Percentiles rank a stretch among this genome's conserved stretches.
phyloP scores from a whole-genome alignment of 2,797 vertebrate genomes.

The Sternarchorhynchus goeldii region DNA sequence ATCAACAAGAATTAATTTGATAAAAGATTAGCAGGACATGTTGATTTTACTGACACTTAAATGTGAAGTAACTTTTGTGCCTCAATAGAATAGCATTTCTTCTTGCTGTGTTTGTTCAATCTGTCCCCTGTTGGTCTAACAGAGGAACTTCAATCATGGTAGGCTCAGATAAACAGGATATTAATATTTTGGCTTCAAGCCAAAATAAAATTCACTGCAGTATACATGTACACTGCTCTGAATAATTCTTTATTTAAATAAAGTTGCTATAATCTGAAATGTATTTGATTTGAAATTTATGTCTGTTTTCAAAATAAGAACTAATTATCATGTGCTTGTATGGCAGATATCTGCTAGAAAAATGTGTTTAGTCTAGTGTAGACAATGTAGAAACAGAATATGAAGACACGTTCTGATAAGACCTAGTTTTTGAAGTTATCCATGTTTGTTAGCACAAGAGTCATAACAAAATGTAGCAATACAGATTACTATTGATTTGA shows the following conservation, averaged over 20 bases:
- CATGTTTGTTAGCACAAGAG: background rate
- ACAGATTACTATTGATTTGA: background rate
- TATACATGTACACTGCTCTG: background rate
- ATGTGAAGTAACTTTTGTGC: background rate
- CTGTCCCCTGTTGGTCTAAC: conserved; percentile 21
- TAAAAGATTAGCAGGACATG: background rate
- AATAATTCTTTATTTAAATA: no score
- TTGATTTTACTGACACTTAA: background rate
- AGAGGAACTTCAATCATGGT: background rate
- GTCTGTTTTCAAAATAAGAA: background rate
- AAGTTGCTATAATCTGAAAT: background rate
- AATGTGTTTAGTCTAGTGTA: background rate
- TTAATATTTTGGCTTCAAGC: conserved; percentile 25
- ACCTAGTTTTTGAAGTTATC: background rate
- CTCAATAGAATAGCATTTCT: background rate
- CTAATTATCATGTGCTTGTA: no score
- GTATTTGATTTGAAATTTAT: no score
- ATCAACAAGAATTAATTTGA: background rate
- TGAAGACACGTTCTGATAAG: background rate
- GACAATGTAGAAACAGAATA: background rate
- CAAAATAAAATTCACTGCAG: conserved; percentile 4
- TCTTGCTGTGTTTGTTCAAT: background rate
- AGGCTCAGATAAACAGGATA: conserved; percentile 34
- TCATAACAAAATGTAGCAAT: background rate
- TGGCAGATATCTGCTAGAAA: background rate